Conservation (phyloP, 1,140 invertebrate species). For the Caenorhabditis inopinata region DNA sequence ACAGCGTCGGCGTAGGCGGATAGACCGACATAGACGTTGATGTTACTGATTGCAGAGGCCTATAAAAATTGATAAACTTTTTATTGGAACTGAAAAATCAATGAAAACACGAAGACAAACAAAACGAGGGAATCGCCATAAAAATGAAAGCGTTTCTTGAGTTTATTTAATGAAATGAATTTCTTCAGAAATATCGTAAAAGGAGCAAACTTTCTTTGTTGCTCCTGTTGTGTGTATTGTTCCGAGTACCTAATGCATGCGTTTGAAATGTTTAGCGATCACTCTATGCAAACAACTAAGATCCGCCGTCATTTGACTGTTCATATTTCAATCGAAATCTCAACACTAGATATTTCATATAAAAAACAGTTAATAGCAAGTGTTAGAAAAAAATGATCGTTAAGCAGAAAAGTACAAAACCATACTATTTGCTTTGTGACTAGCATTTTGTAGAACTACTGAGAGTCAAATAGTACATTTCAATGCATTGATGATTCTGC, state of each 20-base stretch:
- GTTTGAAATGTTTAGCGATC: conserved; percentile 27
- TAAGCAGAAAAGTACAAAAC: neutral
- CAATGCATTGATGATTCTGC: no score
- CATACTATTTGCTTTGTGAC: neutral
- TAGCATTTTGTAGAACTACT: conserved; percentile 1
- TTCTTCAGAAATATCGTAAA: neutral
- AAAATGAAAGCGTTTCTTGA: neutral
- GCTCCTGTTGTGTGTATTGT: neutral
- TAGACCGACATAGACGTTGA: neutral
- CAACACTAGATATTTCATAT: neutral
- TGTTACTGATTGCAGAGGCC: neutral
- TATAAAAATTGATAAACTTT: no score
- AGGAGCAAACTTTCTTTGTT: conserved; percentile 7
- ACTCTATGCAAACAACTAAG: neutral
- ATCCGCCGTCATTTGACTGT: neutral
- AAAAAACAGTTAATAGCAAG: neutral
- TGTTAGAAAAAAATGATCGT: no score
- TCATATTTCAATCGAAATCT: neutral
- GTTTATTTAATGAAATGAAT: neutral
- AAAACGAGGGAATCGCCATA: neutral
- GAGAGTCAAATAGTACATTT: no score
- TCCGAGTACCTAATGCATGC: neutral
- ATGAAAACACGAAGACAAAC: neutral
- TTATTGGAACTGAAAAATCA: neutral
- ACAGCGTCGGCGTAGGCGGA: neutral